phyloP scores from a whole-genome alignment of 2,113 vertebrate species.

The Tilapia sparmanii region DNA sequence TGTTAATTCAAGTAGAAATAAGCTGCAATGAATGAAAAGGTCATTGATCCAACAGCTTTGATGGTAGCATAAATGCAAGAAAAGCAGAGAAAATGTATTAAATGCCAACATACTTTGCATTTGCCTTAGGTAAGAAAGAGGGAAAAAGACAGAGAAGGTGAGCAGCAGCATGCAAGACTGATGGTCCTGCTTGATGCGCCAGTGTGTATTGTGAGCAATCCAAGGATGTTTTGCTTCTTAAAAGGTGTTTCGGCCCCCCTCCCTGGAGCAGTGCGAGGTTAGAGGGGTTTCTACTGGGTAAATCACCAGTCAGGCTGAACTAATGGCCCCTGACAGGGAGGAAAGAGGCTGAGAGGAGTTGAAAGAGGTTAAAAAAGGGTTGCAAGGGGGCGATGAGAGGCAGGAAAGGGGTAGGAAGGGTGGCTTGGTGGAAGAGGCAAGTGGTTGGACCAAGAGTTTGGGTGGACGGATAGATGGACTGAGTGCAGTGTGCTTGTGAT shows the following conservation, averaged over 20 bases:
- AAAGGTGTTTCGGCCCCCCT: constrained; percentile 36
- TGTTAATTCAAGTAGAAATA: background rate
- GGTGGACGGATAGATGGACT: background rate
- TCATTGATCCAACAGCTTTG: background rate
- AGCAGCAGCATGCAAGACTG: background rate
- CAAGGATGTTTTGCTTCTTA: constrained; percentile 41
- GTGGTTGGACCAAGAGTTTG: background rate
- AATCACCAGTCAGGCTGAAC: constrained; percentile 49
- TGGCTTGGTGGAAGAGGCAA: background rate
- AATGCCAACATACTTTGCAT: background rate
- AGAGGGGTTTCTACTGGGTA: constrained; percentile 16
- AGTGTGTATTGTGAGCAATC: background rate
- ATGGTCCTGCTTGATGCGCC: background rate
- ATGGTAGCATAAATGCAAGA: background rate
- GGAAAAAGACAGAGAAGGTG: background rate
- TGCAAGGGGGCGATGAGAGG: background rate
- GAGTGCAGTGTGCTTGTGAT: background rate
- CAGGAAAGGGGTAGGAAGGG: background rate
- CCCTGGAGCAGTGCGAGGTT: constrained; percentile 9
- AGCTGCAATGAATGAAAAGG: background rate
- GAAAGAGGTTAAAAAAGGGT: background rate
- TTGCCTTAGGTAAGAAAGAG: background rate
- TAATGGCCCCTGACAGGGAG: constrained; percentile 57
- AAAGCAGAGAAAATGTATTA: background rate
- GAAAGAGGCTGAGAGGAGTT: constrained; percentile 35